Evolutionary conservation across 2,113 vertebrate genomes (phyloP).

Genomic region (Crocuta crocuta): DNA sequence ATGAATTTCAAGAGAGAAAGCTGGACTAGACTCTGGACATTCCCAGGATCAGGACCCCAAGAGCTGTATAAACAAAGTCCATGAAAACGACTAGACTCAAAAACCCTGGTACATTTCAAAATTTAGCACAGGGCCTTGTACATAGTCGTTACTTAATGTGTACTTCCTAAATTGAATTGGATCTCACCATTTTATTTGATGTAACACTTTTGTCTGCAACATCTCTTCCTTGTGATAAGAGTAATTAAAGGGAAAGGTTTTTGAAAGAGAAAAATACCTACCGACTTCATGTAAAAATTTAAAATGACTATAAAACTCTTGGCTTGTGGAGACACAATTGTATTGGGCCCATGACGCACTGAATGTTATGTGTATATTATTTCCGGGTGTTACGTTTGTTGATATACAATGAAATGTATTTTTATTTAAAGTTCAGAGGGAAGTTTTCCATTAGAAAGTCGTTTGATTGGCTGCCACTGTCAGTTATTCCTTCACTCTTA

Average conservation of each 20-base stretch:
- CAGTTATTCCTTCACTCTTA: not conserved
- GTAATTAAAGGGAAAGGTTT: not conserved
- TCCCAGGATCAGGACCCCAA: not conserved
- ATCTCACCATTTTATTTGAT: constrained; percentile 15
- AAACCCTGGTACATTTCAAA: not conserved
- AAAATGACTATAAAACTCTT: not conserved
- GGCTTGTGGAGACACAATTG: not conserved
- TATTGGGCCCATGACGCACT: not conserved
- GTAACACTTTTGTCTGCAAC: not conserved
- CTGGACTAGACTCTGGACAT: not conserved
- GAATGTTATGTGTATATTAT: rapidly evolving
- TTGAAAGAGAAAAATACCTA: not conserved
- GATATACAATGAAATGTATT: not conserved
- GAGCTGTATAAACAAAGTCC: not conserved
- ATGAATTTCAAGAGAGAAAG: not conserved
- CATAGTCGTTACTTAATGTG: not conserved
- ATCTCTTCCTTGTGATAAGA: constrained; percentile 11
- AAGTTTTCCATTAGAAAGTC: not conserved
- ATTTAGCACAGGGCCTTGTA: not conserved
- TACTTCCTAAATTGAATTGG: not conserved
- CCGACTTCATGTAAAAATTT: not conserved
- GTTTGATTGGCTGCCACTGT: not conserved
- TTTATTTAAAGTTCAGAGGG: constrained; percentile 17
- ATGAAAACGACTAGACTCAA: not conserved
- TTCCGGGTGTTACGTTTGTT: not conserved